These are phyloP conservation scores for Sebastes nivosus DNA, from an alignment of 2,797 vertebrate species.

Conservation along the genomic window DNA sequence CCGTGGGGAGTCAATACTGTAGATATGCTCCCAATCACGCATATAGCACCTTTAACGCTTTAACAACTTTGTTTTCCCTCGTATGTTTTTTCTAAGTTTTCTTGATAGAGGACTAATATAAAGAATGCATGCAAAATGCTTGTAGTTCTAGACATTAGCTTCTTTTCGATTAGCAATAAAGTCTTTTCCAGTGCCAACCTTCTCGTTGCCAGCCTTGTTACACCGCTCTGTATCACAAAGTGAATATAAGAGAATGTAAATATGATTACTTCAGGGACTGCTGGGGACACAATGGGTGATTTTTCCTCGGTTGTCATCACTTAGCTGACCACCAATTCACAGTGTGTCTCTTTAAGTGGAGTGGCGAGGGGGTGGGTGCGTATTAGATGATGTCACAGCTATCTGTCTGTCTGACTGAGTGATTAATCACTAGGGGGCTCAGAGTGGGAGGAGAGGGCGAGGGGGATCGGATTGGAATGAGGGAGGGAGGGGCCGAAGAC, in stretches of 20 bases:
- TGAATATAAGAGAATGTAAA: background rate
- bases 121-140: background rate
- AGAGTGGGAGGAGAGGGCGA: slow-evolving; percentile 51
- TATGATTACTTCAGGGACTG: slow-evolving; percentile 18
- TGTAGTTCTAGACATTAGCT: background rate
- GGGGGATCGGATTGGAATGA: slow-evolving; percentile 64
- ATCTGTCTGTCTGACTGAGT: slow-evolving; percentile 69
- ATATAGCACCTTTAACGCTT: background rate
- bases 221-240: background rate
- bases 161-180: background rate
- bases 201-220: background rate
- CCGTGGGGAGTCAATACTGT: background rate
- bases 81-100: background rate
- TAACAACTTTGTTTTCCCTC: background rate
- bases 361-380: background rate
- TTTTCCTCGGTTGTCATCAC: slow-evolving; percentile 9
- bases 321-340: slow-evolving; percentile 2
- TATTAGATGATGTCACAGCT: slow-evolving; percentile 63
- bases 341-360: slow-evolving; percentile 8
- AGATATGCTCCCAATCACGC: background rate
- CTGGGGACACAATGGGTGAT: background rate
- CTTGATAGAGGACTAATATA: background rate
- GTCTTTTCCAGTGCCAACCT: background rate
- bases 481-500: slow-evolving; percentile 46
- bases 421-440: slow-evolving; percentile 66